These are phyloP conservation scores for Nowickia ferox DNA, from an alignment of 2,888 invertebrate species.

Conservation along the genomic window DNA sequence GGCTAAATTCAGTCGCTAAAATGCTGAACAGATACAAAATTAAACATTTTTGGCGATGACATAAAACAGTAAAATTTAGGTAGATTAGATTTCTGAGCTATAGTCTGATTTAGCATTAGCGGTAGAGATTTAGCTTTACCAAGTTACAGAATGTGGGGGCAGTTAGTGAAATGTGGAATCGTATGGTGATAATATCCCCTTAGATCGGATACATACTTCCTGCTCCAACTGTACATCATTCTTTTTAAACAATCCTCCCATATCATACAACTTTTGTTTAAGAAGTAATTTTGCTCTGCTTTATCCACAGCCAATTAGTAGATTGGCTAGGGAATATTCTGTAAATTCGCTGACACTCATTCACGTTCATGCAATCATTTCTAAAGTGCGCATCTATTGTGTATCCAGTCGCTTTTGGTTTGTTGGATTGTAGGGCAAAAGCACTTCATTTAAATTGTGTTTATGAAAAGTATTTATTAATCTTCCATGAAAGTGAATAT, in stretches of 20 bases:
- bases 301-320: constrained; percentile 59
- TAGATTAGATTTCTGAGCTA: too few species aligned
- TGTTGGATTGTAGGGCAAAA: constrained; percentile 23
- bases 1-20: too few species aligned
- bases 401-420: constrained; percentile 8
- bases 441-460: constrained; percentile 16
- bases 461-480: constrained; percentile 11
- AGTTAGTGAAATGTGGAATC: neutral
- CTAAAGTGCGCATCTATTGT: neutral
- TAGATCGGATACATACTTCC: neutral
- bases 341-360: constrained; percentile 20
- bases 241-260: neutral
- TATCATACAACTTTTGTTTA: neutral
- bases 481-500: neutral
- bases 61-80: too few species aligned
- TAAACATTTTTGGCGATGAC: too few species aligned
- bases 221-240: constrained; percentile 5
- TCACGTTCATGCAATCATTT: constrained; percentile 18
- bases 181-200: neutral
- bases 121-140: too few species aligned
- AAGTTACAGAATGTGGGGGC: too few species aligned
- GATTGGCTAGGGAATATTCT: constrained; percentile 35
- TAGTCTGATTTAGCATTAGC: too few species aligned
- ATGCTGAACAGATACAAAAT: too few species aligned
- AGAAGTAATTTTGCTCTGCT: neutral